phyloP scores from a whole-genome alignment of 2,888 invertebrate species.

The Phymatocera aterrima region DNA sequence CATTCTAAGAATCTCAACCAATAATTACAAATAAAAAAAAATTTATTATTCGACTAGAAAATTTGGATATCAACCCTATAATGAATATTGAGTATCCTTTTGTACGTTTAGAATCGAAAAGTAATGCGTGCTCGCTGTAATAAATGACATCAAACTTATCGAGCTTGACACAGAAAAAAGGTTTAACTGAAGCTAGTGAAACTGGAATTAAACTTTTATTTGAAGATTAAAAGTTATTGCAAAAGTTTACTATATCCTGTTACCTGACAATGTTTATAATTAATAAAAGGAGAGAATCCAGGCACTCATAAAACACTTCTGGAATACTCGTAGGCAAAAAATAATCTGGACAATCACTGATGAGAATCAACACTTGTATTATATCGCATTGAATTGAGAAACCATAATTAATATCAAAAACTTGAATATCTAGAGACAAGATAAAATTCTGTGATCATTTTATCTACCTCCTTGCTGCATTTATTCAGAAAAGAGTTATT shows the following conservation, averaged over 20 bases:
- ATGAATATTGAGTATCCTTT: neutral
- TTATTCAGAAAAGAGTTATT: no score
- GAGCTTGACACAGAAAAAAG: neutral
- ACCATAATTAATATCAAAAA: neutral
- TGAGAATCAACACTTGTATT: neutral
- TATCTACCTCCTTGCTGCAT: no score
- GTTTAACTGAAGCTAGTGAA: neutral
- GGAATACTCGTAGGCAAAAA: neutral
- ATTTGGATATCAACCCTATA: neutral
- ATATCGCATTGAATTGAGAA: neutral
- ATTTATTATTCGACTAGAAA: neutral
- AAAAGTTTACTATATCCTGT: neutral
- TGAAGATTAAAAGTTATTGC: neutral
- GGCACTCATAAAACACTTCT: conserved; percentile 23
- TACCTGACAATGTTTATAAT: neutral
- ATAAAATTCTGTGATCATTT: no score
- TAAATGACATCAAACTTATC: neutral
- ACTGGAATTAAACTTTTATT: neutral
- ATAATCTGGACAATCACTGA: neutral
- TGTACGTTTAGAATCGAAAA: neutral
- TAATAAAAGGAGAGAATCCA: conserved; percentile 15
- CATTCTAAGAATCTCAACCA: neutral
- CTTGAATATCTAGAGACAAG: neutral
- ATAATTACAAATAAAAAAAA: neutral
- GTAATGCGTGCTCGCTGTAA: neutral